phyloP scores from a whole-genome alignment of 2,888 invertebrate species.

The Caenorhabditis sinica region DNA sequence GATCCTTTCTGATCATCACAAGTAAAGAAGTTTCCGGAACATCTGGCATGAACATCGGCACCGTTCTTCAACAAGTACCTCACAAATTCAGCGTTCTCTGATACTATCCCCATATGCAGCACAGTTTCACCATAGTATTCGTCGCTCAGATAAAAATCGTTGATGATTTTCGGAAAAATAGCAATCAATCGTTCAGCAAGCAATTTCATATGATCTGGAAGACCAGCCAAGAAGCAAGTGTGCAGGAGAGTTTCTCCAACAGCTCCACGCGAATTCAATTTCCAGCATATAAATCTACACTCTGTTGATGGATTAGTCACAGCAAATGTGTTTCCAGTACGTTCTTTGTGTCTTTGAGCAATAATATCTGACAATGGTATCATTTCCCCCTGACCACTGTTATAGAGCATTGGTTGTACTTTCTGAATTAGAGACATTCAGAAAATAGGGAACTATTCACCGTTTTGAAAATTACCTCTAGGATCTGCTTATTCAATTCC shows the following conservation, averaged over 20 bases:
- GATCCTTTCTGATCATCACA: constrained; percentile 95
- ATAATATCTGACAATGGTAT: constrained; percentile 77
- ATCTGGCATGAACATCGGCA: constrained; percentile 87
- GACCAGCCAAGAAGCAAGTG: constrained; percentile 87
- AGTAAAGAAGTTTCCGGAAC: constrained; percentile 95
- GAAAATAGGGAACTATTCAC: neutral
- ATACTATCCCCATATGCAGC: constrained; percentile 97
- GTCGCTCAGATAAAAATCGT: constrained; percentile 81
- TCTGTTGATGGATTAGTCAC: constrained; percentile 60
- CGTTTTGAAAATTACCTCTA: constrained; percentile 62
- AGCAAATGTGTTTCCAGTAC: constrained; percentile 74
- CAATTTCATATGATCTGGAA: constrained; percentile 85
- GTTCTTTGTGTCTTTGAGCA: constrained; percentile 77
- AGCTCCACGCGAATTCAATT: constrained; percentile 87
- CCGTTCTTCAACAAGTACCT: constrained; percentile 94
- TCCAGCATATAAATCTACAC: constrained; percentile 79
- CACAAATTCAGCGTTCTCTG: constrained; percentile 98
- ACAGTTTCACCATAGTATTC: constrained; percentile 82
- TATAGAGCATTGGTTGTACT: constrained; percentile 79
- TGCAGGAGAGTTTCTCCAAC: constrained; percentile 97
- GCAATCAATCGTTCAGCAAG: constrained; percentile 94
- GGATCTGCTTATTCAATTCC: constrained; percentile 73
- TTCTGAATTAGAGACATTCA: constrained; percentile 67
- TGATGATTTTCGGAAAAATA: constrained; percentile 95
- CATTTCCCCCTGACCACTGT: constrained; percentile 78